A percentile compares a stretch with the other conserved stretches of the same genome.
These are phyloP conservation scores for Drosophila pruinosa DNA, from an alignment of 1,140 invertebrate genomes.

Conservation along the genomic window DNA sequence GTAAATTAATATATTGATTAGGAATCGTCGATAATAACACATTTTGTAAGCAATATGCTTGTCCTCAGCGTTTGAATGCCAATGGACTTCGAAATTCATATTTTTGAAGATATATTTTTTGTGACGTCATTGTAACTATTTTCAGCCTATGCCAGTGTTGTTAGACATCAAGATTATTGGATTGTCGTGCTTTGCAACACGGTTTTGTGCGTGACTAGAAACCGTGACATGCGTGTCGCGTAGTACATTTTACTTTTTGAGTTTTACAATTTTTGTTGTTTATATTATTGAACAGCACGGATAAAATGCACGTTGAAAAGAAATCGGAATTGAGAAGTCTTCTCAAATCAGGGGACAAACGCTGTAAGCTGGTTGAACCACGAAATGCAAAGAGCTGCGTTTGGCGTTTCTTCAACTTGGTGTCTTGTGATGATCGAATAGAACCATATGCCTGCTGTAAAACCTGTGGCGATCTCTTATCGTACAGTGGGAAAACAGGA, in stretches of 20 bases:
- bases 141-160: slow-evolving; percentile 14
- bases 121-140: slow-evolving; percentile 22
- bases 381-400: slow-evolving; percentile 68
- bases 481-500: slow-evolving; percentile 67
- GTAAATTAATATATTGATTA: too few relatives aligned
- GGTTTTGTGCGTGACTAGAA: slow-evolving; percentile 73
- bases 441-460: slow-evolving; percentile 72
- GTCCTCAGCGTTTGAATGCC: too few relatives aligned
- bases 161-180: background rate
- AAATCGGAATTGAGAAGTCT: slow-evolving; percentile 60
- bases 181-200: slow-evolving; percentile 48
- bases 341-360: slow-evolving; percentile 61
- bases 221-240: slow-evolving; percentile 63
- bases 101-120: background rate
- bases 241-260: slow-evolving; percentile 32
- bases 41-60: too few relatives aligned
- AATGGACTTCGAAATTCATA: too few relatives aligned
- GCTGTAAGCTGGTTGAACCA: slow-evolving; percentile 65
- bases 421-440: slow-evolving; percentile 61
- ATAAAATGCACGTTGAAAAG: slow-evolving; percentile 62
- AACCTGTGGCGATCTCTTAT: slow-evolving; percentile 65
- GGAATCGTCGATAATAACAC: too few relatives aligned
- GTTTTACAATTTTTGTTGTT: slow-evolving; percentile 36
- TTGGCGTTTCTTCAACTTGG: slow-evolving; percentile 69
- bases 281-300: background rate